Evolutionary conservation across 2,113 vertebrate species (phyloP).

Genomic region (Recurvirostra avosetta): DNA sequence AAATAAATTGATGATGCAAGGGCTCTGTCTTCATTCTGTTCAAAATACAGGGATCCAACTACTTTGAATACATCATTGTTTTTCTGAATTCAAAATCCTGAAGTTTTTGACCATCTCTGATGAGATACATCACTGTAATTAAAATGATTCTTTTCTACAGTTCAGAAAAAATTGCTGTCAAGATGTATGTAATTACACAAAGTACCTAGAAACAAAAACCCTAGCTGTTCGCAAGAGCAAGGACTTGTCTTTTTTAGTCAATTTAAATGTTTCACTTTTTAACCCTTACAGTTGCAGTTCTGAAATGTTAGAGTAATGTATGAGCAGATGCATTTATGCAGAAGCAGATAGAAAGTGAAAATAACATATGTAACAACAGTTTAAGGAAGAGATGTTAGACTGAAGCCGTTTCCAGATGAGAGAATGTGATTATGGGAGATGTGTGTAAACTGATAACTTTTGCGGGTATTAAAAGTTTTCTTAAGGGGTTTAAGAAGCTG

Average conservation of each 20-base stretch:
- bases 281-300: background rate
- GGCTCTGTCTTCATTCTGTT: background rate
- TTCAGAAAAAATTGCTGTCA: background rate
- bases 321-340: background rate
- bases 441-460: background rate
- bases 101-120: background rate
- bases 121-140: background rate
- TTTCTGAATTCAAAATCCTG: background rate
- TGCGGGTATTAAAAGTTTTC: background rate
- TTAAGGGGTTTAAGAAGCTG: background rate
- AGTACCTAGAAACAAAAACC: background rate
- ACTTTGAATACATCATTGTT: background rate
- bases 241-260: background rate
- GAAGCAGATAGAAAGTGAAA: background rate
- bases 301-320: background rate
- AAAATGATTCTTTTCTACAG: background rate
- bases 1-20: background rate
- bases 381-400: background rate
- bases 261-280: background rate
- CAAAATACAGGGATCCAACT: background rate
- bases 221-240: background rate
- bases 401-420: background rate
- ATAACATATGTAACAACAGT: background rate
- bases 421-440: background rate
- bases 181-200: background rate